Base-by-base conservation (phyloP, 2,888 invertebrate genomes). In the Frankliniella intonsa region DNA sequence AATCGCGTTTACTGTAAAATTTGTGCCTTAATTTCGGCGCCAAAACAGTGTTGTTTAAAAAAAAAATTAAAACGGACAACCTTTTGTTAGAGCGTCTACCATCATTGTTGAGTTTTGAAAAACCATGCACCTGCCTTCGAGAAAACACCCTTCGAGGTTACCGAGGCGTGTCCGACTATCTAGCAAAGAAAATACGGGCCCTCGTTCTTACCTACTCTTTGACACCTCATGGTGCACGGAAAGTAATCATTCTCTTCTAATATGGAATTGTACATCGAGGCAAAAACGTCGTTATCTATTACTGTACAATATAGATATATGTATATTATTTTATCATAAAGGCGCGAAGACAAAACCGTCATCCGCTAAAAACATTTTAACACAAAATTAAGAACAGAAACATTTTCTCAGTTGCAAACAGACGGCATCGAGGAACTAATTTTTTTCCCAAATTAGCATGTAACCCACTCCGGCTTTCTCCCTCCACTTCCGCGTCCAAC, bases 371-470 rank as follows among this genome's bases (percentile, higher is more conserved):
- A 76, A 22, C 25, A 76, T 22, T 22, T 12, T 25, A 76, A 76
- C 22, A 76, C 25, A 76, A 76, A 22, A 25, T 22, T 22, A 76
- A 76, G 25, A 25, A 76, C 69, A 22, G 10, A 76, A 25, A 25
- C 25, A 22, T 76, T 22, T 25, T 76, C 12, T 76, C 69, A 76
- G 69, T 76, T 76, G 69, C 69, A 76, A 76, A 76, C 69, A 76
- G 69, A 76, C 69, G 69, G 69, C 69, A 76, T 76, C 69, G 69
- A 76, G 69, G 69, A 76, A 76, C 69, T 76, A 76, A 76, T 22
- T 8, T 12, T 12, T 76, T 25, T 76, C 69, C 69, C 69, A 76
- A 76, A 76, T 76, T 76, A 76, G 69, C 69, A 76, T 22, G 69
- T 76, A 76, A 76, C n/a, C 69, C 22, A 76, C 69, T 11, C 69